Evolutionary conservation across 2,797 vertebrate genomes (phyloP), one percentile per base, ranked within the genome.

Genomic region (Dermochelys coriacea): DNA sequence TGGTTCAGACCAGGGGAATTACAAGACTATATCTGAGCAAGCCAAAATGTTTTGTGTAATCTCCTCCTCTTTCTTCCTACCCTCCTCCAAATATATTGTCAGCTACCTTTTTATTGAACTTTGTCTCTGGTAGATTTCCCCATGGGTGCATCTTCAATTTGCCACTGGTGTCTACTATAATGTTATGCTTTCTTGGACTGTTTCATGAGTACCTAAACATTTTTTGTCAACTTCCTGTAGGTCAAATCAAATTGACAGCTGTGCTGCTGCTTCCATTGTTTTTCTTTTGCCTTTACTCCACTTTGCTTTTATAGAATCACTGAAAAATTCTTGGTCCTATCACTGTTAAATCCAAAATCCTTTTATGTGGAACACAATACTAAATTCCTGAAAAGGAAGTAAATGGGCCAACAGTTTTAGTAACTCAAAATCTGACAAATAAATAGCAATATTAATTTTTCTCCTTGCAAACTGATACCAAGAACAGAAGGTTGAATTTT

Each of bases 151-250:
- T 96, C 95, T 96, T 93, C 95, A 88, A 86, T 95, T 93, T 93
- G 25, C 83, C 94, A 83, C 29, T 23, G 84, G 88, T 97, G 95
- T 97, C 96, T 95, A 75, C 27, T 82, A 89, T 94, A 12, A 93
- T 95, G 92, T 96, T 97, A 86, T 96, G 96, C 96, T 97, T 98
- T 96, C 96, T 97, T 96, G 96, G 95, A 95, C 94, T 97, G 95
- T 95, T 96, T 94, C 89, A 12, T 90, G 95, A 97, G 89, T 91
- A 88, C 91, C 90, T 96, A 97, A 96, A 96, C 95, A 87, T 79
- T 6, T 86, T 95, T 75, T 86, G 84, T 90, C 96, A 91, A 96
- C 96, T 97, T 98, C 97, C 97, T 97, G 97, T 96, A 84, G 96
- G 93, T 83, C 95, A 94, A 77, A 95, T 93, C 93, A 93, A 90